phyloP scores from a whole-genome alignment of 2,113 vertebrate genomes.

The Stercorarius parasiticus region DNA sequence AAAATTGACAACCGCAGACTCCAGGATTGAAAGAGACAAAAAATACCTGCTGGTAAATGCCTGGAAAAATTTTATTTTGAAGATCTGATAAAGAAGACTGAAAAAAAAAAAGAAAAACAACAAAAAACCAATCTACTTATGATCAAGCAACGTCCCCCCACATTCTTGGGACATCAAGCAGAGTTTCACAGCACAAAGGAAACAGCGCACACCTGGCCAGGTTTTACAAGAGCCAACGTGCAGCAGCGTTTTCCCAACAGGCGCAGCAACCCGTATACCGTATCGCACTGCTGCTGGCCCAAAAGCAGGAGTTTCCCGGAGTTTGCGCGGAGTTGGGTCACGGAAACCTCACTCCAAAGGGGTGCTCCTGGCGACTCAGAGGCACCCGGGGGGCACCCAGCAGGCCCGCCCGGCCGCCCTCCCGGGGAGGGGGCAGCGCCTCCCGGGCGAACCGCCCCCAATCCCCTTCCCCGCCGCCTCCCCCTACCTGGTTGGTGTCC shows the following conservation, averaged over 20 bases:
- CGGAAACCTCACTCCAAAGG: not conserved
- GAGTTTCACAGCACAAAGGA: not conserved
- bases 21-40: not conserved
- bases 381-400: not conserved
- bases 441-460: not conserved
- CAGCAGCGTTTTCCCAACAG: not conserved
- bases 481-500: constrained; percentile 81
- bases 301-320: not conserved
- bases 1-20: constrained; percentile 14
- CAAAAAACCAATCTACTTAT: not conserved
- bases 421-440: not conserved
- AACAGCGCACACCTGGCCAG: not conserved
- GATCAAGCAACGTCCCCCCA: not conserved
- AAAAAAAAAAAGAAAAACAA: not conserved
- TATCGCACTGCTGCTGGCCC: not conserved
- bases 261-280: rapidly evolving
- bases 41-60: constrained; percentile 37
- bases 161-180: not conserved
- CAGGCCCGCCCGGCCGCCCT: not conserved
- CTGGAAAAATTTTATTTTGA: not conserved
- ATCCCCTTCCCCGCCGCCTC: not conserved
- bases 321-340: not conserved
- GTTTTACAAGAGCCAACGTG: not conserved
- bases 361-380: not conserved
- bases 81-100: not conserved